Conservation (phyloP, 2,113 vertebrate species). For the Crotalus helleri region DNA sequence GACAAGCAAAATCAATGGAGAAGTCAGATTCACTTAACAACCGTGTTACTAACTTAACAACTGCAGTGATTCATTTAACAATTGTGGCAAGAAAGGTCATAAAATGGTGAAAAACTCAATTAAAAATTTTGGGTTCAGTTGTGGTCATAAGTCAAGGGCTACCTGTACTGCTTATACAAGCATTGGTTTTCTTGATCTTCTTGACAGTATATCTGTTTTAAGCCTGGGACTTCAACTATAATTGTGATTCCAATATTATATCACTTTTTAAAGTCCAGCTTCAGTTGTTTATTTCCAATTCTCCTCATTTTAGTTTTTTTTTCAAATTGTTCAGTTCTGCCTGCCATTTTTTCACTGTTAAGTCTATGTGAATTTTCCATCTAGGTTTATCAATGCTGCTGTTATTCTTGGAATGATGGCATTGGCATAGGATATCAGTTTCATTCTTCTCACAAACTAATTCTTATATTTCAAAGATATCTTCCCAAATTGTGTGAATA, state of each 20-base stretch:
- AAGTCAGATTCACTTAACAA: not conserved
- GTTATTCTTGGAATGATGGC: not conserved
- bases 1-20: not conserved
- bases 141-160: not conserved
- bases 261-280: not conserved
- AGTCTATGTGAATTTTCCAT: not conserved
- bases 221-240: not conserved
- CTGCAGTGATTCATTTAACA: not conserved
- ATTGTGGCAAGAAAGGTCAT: not conserved
- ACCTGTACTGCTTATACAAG: not conserved
- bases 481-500: not conserved
- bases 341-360: not conserved
- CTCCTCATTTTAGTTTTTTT: not conserved
- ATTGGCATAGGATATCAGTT: not conserved
- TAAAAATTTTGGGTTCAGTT: not conserved
- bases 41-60: too few species aligned
- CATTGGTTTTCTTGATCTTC: not conserved
- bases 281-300: not conserved
- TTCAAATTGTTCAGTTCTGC: not conserved
- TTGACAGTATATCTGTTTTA: not conserved
- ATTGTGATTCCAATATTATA: not conserved
- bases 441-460: not conserved
- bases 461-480: not conserved
- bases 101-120: not conserved
- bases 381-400: not conserved